Evolutionary conservation across 2,113 vertebrate species (phyloP), one percentile per base, ranked within the genome.

Genomic region (Dromas ardeola): DNA sequence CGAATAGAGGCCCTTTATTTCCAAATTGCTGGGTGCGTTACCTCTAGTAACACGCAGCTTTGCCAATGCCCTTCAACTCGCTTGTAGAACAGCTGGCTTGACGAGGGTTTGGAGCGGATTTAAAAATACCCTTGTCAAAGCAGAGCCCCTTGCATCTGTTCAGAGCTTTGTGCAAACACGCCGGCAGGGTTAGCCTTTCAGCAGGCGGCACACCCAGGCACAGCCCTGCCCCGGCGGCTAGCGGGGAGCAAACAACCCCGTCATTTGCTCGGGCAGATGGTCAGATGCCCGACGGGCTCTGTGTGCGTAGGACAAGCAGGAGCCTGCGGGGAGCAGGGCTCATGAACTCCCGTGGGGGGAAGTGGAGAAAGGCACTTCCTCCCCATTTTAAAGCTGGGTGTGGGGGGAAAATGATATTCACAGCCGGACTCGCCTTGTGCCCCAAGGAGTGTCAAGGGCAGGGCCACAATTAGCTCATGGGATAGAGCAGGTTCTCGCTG

Each of bases 261-360:
- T 34, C 66, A 2, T 63, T 43, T 36, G 70, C 93, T 78, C 42
- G 2, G 56, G 90, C 72, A 58, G 53, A 21, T 7, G 86, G 88
- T 85, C 95, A 90, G 86, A 56, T 73, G 59, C 66, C 80, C 53
- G 16, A 27, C 0, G 1, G 86, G 86, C 55, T 86, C 59, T 9
- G 8, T 17, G 34, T 30, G 53, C 2, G 0, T 18, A 9, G 61
- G 81, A 56, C 91, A 69, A 36, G 91, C 2, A 1, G 66, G 74
- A 82, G 70, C 93, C 43, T 88, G 92, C 53, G 27, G 84, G 18
- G 16, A 61, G 49, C 43, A 49, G 34, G 23, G 36, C 74, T 49
- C 52, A 11, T 0, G 0, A 32, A 6, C 45, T 65, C 73, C n/a
- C 3, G 0, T 4, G 55, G 61, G 47, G 21, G 23, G 14, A 77